Evolutionary conservation across 2,113 vertebrate species (phyloP).

Genomic region (Aspiorhynchus laticeps): DNA sequence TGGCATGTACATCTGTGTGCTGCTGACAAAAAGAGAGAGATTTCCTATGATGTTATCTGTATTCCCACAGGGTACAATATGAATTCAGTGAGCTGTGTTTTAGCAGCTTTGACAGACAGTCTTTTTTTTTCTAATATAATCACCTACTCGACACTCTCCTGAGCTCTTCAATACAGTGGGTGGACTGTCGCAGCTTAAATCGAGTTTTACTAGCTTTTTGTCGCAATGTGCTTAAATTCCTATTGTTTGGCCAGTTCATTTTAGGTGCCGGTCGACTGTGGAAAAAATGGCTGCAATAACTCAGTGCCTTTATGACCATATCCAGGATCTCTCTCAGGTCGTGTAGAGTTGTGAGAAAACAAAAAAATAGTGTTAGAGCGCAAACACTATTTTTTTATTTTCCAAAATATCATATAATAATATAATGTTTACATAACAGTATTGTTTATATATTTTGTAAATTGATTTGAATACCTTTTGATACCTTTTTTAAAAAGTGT

Average conservation of each 20-base stretch:
- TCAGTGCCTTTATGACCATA: background rate
- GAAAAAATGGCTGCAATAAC: constrained; percentile 16
- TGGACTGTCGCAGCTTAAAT: background rate
- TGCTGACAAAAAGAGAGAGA: constrained; percentile 53
- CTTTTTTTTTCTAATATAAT: constrained; percentile 58
- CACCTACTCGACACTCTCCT: constrained; percentile 39
- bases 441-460: background rate
- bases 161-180: constrained; percentile 36
- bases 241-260: constrained; percentile 9
- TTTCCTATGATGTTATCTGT: constrained; percentile 45
- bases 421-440: background rate
- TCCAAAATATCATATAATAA: background rate
- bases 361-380: background rate
- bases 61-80: constrained; percentile 57
- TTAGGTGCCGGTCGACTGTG: background rate
- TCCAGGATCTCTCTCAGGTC: background rate
- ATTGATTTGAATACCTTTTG: background rate
- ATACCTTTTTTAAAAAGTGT: too few relatives aligned
- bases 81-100: constrained; percentile 54
- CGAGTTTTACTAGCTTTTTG: background rate
- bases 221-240: background rate
- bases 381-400: background rate
- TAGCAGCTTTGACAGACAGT: constrained; percentile 52
- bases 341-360: background rate
- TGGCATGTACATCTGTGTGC: constrained; percentile 58